Base-by-base conservation (phyloP, 2,113 vertebrate species). In the Seriola aureovittata region DNA sequence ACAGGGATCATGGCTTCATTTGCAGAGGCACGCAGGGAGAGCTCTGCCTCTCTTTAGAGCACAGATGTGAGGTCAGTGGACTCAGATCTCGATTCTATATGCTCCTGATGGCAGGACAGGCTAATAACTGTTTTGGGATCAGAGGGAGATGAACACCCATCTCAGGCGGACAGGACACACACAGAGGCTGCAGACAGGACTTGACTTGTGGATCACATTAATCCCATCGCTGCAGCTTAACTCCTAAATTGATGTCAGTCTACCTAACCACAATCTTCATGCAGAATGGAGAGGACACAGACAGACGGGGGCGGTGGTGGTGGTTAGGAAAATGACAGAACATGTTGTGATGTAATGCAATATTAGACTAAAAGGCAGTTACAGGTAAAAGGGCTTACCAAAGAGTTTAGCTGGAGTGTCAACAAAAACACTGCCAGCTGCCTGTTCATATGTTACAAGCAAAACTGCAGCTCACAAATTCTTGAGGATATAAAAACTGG, bases 171-270 rank as follows among this genome's bases (percentile, higher is more conserved):
- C 80, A 60, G 86, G 81, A 88, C 85, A 92, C 88, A 91, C 74
- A 48, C 89, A 77, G 88, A 85, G 81, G 85, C 86, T 88, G 85
- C 67, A 86, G 88, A 92, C 84, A 44, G 71, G 82, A 90, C 75
- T 68, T 74, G 91, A 93, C 89, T 89, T 55, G 84, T 66, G 71
- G 73, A 91, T 85, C 79, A 76, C 85, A 82, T 88, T 93, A 92
- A 94, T 93, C 93, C 90, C 80, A 66, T 85, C 12, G 78, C 71
- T 81, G 89, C 80, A 73, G 87, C 78, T 91, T 91, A 94, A 91
- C 82, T 89, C 88, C 63, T 86, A 89, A 94, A 93, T 89, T 91
- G 86, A 89, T 93, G 90, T 92, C 93, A 94, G 79, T 94, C 91
- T 93, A 75, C 54, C 62, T 69, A 44, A 85, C 83, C 82, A 6